A percentile compares a stretch with the other conserved stretches of the same genome.
These are phyloP conservation scores for Sus scrofa DNA, from an alignment of 2,113 vertebrate genomes.

Conservation along the genomic window DNA sequence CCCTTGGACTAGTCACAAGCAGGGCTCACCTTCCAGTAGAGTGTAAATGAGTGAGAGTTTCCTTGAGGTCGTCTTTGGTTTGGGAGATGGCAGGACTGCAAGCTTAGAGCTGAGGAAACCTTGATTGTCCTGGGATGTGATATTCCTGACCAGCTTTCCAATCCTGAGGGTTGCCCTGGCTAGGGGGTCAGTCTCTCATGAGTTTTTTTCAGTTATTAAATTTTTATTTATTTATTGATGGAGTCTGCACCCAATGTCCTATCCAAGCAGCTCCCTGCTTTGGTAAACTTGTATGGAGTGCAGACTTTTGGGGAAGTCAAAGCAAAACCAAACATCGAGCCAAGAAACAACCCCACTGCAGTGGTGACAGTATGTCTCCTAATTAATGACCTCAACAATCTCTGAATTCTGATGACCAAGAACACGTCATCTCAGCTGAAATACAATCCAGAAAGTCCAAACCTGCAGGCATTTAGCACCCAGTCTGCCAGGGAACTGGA, in stretches of 20 bases:
- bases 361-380: neutral
- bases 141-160: neutral
- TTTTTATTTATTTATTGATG: neutral
- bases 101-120: neutral
- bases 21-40: neutral
- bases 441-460: neutral
- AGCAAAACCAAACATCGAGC: conserved; percentile 7
- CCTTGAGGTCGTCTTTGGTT: neutral
- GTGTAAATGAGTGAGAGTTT: neutral
- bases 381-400: neutral
- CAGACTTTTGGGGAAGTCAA: neutral
- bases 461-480: neutral
- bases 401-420: conserved; percentile 3
- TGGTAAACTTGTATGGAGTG: conserved; percentile 15
- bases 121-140: accelerated
- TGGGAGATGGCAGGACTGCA: neutral
- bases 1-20: neutral
- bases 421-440: neutral
- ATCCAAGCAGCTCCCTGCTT: neutral
- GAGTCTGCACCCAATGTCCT: neutral
- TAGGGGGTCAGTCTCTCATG: neutral
- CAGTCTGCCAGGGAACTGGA: neutral
- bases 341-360: neutral
- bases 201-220: neutral
- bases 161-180: neutral